Conservation (phyloP, 1,140 invertebrate species). For the Rhyzopertha dominica region DNA sequence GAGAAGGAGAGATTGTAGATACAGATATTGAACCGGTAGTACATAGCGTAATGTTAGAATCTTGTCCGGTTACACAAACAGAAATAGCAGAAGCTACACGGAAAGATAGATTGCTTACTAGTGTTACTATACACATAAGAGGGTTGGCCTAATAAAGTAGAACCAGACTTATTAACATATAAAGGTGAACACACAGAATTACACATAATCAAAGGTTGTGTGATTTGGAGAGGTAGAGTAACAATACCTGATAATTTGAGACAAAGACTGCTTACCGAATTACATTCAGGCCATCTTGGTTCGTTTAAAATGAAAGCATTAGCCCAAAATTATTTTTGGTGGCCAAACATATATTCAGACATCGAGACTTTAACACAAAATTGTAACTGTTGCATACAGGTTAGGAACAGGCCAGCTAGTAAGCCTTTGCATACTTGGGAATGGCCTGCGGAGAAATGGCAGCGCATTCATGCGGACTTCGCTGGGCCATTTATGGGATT, state of each 20-base stretch:
- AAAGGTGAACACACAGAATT: too few relatives aligned
- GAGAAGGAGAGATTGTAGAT: too few relatives aligned
- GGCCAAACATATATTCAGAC: constrained; percentile 26
- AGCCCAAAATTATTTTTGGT: constrained; percentile 22
- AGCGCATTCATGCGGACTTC: constrained; percentile 26
- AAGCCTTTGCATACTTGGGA: constrained; percentile 26
- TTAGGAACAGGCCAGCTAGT: constrained; percentile 23
- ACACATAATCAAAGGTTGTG: too few relatives aligned
- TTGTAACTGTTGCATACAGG: constrained; percentile 23
- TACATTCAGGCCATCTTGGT: constrained; percentile 21
- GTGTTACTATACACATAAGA: too few relatives aligned
- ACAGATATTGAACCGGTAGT: too few relatives aligned
- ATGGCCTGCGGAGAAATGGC: constrained; percentile 27
- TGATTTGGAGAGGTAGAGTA: too few relatives aligned
- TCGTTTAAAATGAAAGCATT: constrained; percentile 30
- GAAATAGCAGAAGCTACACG: too few relatives aligned
- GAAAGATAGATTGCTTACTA: too few relatives aligned
- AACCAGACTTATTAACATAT: too few relatives aligned
- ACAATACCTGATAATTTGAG: constrained; percentile 7
- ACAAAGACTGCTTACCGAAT: background rate
- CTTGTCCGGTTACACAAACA: too few relatives aligned
- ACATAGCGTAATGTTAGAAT: too few relatives aligned
- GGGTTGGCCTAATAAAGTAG: too few relatives aligned
- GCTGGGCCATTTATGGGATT: constrained; percentile 19
- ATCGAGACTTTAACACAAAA: constrained; percentile 26